phyloP scores from a whole-genome alignment of 2,113 vertebrate genomes.

The Spea multiplicata region DNA sequence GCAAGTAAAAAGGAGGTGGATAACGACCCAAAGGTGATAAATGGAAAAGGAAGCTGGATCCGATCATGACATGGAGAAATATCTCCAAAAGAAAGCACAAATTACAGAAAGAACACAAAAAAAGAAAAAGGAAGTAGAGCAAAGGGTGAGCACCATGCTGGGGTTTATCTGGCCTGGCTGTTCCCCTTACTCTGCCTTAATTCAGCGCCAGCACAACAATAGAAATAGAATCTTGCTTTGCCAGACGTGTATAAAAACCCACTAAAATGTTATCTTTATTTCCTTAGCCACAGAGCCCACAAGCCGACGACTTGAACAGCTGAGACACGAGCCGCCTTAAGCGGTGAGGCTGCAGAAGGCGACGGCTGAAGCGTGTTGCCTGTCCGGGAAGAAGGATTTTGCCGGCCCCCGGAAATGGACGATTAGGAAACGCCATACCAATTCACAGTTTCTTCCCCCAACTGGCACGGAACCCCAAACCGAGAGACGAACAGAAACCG shows the following conservation, averaged over 20 bases:
- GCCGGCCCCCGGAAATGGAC: slow-evolving; percentile 52
- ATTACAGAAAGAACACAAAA: slow-evolving; percentile 55
- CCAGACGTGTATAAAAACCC: no score
- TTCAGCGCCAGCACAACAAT: no score
- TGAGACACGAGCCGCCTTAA: slow-evolving; percentile 76
- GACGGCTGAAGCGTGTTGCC: slow-evolving; percentile 65
- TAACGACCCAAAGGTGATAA: slow-evolving; percentile 47
- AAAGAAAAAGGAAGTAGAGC: slow-evolving; percentile 48
- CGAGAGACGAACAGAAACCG: slow-evolving; percentile 4
- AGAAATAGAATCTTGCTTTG: no score
- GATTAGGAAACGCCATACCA: slow-evolving; percentile 76
- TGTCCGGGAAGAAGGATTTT: slow-evolving; percentile 55
- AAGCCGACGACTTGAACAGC: slow-evolving; percentile 57
- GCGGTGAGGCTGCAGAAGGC: slow-evolving; percentile 70
- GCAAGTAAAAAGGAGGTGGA: slow-evolving; percentile 50
- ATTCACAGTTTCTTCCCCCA: slow-evolving; percentile 83
- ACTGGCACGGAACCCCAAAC: slow-evolving; percentile 66
- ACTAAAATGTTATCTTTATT: no score
- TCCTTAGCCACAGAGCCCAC: not conserved
- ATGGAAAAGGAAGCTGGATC: slow-evolving; percentile 59
- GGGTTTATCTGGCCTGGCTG: no score
- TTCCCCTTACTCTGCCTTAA: no score
- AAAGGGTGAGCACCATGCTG: slow-evolving; percentile 4
- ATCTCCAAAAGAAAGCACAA: slow-evolving; percentile 64
- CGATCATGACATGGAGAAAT: slow-evolving; percentile 65